Evolutionary conservation across 2,888 invertebrate species (phyloP), one percentile per base, ranked within the genome.

Genomic region (Nephrotoma appendiculata): DNA sequence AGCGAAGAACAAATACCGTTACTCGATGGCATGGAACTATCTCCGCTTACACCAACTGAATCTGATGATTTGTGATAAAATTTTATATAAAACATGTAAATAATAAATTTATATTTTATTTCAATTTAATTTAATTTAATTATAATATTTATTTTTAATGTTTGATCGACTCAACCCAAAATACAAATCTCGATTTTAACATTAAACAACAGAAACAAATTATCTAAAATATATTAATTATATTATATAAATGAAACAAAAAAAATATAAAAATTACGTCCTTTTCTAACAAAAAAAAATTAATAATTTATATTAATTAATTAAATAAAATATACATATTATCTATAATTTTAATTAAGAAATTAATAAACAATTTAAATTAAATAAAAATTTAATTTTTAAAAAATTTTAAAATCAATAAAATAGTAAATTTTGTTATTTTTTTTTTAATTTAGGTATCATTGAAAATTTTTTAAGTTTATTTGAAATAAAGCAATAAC

Each of bases 21-120:
- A 48, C 89, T 92, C 87, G 92, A 92, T 88, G 91, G 91, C 88
- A 91, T 92, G 87, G 92, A 92, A 89, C 91, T 92, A 91, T 91
- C 91, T 45, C 91, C 91, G 19, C 91, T 91, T 43, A 91, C 91
- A 89, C 92, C 92, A 89, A 91, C 90, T 85, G 91, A 91, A 88
- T 89, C 90, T 84, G 90, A 88, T 57, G 87, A 87, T 57, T 88
- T 88, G 87, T 88, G 88, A 88, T 88, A 88, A 57, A 83, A 86
- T 48, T 85, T 44, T 45, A 41, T 45, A 45, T 71, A 71, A 71
- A 52, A 19, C n/a, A 31, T 71, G 71, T 71, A 71, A 71, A 71
- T 71, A 71, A 71, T 48, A 12, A n/a, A 31, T 57, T 57, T 15
- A 11, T 15, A 15, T 57, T 15, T 71, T 6, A 71, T 71, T 71